Evolutionary conservation across 2,888 invertebrate genomes (phyloP), one percentile per base, ranked within the genome.

Genomic region (Acleris literana): DNA sequence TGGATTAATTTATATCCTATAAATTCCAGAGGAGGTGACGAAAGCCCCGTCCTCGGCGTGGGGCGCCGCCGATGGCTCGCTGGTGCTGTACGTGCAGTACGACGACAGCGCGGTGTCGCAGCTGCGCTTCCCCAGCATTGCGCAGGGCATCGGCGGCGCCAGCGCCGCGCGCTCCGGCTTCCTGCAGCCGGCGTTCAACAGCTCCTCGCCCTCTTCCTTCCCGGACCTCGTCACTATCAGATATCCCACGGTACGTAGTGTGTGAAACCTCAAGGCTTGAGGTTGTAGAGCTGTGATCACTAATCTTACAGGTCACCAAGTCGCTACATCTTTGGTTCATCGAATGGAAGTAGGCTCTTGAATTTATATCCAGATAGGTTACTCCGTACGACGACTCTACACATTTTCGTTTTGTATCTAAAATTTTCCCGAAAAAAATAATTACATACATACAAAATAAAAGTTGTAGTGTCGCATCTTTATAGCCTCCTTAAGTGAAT

Each of bases 61-160:
- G 99, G 95, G 96, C 84, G 97, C 95, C 64, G 93, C 94, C 18
- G 96, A 97, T 84, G 98, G 98, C 59, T 94, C 95, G 48, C 95
- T 96, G 79, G 94, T 99, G 68, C 94, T 98, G 83, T 99, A 95
- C 89, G 97, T 96, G 62, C 95, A 95, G 74, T 97, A 97, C 91
- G 97, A 97, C 92, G 97, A 97, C 90, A 94, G 95, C 64, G 93
- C 94, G 71, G 97, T 97, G 63, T 95, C 96, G 52, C 94, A 95
- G 81, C 93, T 97, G 87, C 94, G 94, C 78, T 97, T 96, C 89
- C 97, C 97, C 44, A 96, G 97, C 94, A 95, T 97, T 84, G 95
- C 97, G 44, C 94, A 95, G 71, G 94, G 94, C 71, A 93, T 95
- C 64, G 93, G 94, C 68, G 93, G 95, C 72, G 93, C 94, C 58